Evolutionary conservation across 2,888 invertebrate species (phyloP).

Genomic region (Nephrotoma appendiculata): DNA sequence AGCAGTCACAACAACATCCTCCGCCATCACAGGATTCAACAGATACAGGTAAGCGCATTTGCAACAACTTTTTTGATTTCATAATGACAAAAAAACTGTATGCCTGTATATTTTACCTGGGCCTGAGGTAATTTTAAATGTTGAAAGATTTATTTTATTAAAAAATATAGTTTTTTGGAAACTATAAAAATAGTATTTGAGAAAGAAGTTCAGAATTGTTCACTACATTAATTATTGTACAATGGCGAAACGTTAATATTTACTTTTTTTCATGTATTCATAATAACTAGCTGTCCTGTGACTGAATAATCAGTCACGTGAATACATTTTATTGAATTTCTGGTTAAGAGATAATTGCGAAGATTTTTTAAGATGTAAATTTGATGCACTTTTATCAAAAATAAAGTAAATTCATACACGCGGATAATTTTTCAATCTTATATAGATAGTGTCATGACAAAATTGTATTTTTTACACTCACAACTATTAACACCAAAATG

Average conservation of each 20-base stretch:
- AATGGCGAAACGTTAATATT: neutral
- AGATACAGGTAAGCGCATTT: slow-evolving; percentile 16
- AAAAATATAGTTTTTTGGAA: neutral
- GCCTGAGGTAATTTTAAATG: neutral
- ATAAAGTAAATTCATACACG: no score
- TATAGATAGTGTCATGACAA: no score
- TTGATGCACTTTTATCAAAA: no score
- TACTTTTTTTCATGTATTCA: neutral
- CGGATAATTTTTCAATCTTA: no score
- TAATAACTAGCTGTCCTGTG: no score
- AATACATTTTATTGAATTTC: no score
- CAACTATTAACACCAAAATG: no score
- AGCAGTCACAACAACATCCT: slow-evolving; percentile 6
- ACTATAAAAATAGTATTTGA: neutral
- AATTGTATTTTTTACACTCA: no score
- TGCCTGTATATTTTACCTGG: neutral
- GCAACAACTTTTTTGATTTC: neutral
- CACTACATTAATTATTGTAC: neutral
- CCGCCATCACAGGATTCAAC: slow-evolving; percentile 15
- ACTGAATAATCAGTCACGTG: no score
- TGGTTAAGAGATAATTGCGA: no score
- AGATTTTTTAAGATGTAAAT: no score
- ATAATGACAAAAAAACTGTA: neutral
- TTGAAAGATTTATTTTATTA: neutral
- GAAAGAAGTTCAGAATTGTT: neutral